Evolutionary conservation across 2,797 vertebrate genomes (phyloP).

Genomic region (Tachyglossus aculeatus): DNA sequence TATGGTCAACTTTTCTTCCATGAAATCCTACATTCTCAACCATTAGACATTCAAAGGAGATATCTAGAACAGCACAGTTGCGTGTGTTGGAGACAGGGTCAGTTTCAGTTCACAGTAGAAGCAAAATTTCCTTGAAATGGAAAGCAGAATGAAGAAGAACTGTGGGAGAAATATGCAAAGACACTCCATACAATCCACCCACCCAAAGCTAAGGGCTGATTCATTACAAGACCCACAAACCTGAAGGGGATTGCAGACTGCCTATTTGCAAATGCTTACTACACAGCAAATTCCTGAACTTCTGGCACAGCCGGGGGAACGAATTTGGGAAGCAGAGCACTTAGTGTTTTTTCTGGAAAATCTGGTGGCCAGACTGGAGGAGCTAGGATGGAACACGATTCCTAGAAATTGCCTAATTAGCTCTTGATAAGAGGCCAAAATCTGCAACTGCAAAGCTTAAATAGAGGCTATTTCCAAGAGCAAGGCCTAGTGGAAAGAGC

Average conservation of each 20-base stretch:
- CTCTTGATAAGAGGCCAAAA: background rate
- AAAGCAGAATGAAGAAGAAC: background rate
- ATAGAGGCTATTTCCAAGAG: background rate
- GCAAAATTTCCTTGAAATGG: background rate
- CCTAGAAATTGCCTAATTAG: slow-evolving; percentile 1
- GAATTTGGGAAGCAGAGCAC: background rate
- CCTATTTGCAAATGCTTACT: background rate
- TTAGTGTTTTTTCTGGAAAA: slow-evolving; percentile 10
- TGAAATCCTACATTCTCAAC: too few species aligned
- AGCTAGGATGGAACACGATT: background rate
- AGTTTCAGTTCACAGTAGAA: background rate
- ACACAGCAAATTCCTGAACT: background rate
- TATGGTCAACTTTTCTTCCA: too few species aligned
- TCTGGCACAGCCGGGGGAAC: background rate
- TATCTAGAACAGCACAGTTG: too few species aligned
- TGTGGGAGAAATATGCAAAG: background rate
- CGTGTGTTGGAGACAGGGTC: too few species aligned
- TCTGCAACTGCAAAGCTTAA: background rate
- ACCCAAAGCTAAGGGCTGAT: background rate
- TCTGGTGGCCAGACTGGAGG: slow-evolving; percentile 1
- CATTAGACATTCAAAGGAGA: too few species aligned
- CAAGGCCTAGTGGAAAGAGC: background rate
- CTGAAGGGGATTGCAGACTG: background rate
- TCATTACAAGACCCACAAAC: background rate
- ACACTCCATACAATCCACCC: background rate